Percentiles rank a stretch among this genome's conserved stretches.
Conservation (phyloP, 2,113 vertebrate genomes). For the Megalops atlanticus region DNA sequence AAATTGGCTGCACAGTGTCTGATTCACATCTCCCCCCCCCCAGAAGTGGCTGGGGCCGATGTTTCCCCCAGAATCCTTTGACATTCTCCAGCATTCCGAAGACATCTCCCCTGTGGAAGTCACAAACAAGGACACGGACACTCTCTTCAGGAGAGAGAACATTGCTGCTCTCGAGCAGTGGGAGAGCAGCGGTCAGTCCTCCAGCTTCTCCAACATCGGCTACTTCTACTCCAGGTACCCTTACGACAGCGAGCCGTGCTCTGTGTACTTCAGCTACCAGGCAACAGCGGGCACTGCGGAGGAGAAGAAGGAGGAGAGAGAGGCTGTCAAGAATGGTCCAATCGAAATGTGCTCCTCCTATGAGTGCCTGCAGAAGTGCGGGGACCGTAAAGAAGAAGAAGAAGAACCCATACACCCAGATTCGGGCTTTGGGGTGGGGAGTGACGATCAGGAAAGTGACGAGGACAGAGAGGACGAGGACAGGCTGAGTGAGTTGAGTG, state of each 20-base stretch:
- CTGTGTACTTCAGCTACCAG: slow-evolving; percentile 60
- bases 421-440: neutral
- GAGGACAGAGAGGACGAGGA: neutral
- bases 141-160: neutral
- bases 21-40: neutral
- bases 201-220: slow-evolving; percentile 66
- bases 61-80: slow-evolving; percentile 22
- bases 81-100: neutral
- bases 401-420: slow-evolving; percentile 10
- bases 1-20: neutral
- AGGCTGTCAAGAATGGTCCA: no score
- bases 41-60: slow-evolving; percentile 25
- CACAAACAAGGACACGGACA: neutral
- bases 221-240: slow-evolving; percentile 62
- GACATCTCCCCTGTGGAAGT: slow-evolving; percentile 12
- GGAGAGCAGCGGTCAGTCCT: slow-evolving; percentile 30
- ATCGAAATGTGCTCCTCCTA: slow-evolving; percentile 16
- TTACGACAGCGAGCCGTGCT: slow-evolving; percentile 37
- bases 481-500: neutral
- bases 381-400: neutral
- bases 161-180: neutral
- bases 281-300: neutral
- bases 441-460: neutral
- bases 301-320: neutral
- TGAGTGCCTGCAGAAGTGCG: slow-evolving; percentile 7